Conservation (phyloP, 23 tunicate genomes). For the Oikopleura vanhoeffeni region DNA sequence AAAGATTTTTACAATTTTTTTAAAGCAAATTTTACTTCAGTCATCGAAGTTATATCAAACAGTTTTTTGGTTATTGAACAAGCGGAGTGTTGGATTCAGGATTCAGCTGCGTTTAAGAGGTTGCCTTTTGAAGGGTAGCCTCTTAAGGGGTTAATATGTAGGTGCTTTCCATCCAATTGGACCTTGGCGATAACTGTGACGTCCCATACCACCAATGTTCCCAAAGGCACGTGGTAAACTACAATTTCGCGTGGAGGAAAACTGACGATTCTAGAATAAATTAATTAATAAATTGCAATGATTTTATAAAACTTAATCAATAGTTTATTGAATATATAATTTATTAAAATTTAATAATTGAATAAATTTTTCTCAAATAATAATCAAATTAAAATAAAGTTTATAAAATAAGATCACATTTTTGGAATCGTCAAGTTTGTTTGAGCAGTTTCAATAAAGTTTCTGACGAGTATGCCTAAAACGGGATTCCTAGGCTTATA, state of each 20-base stretch:
- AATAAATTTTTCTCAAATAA: no score
- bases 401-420: no score
- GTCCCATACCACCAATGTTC: not conserved
- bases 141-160: not conserved
- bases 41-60: no score
- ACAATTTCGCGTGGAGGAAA: not conserved
- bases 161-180: not conserved
- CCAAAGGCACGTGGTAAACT: conserved; percentile 1
- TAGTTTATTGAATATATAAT: not conserved
- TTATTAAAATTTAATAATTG: not conserved
- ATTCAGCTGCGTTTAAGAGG: not conserved
- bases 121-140: not conserved
- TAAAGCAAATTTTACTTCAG: no score
- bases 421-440: no score
- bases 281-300: not conserved
- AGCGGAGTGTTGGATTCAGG: not conserved
- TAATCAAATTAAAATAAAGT: no score
- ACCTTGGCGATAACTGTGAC: not conserved
- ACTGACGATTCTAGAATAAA: not conserved
- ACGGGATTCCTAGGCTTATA: no score
- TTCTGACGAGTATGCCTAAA: no score
- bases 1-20: no score
- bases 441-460: no score
- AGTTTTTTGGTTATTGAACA: no score
- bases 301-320: no score